These are phyloP conservation scores for Caranx ignobilis DNA, from an alignment of 2,113 vertebrate genomes.

Conservation along the genomic window DNA sequence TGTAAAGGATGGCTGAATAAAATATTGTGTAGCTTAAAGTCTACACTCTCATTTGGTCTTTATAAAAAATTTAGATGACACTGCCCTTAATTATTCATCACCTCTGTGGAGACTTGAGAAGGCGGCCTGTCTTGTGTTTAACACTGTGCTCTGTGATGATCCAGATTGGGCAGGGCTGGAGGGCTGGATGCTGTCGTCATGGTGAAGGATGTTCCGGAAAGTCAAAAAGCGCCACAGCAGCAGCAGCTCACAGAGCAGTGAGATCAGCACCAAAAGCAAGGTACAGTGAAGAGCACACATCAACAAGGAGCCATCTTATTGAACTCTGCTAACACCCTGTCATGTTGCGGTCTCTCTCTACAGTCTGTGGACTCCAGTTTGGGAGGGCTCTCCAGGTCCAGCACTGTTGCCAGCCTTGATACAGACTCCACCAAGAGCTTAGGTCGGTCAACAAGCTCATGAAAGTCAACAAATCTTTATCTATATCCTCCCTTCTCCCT, in stretches of 20 bases:
- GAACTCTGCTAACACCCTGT: neutral
- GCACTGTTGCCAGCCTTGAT: constrained; percentile 97
- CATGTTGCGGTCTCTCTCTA: neutral
- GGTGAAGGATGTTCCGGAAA: constrained; percentile 97
- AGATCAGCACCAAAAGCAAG: constrained; percentile 99
- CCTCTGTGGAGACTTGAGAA: constrained; percentile 26
- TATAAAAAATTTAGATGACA: neutral
- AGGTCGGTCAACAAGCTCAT: constrained; percentile 79
- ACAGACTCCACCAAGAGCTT: constrained; percentile 98
- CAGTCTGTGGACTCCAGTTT: constrained; percentile 99
- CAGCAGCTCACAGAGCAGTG: constrained; percentile 98
- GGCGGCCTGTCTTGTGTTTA: neutral
- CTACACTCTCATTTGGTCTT: neutral
- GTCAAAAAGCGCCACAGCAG: constrained; percentile 98
- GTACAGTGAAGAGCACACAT: constrained; percentile 71
- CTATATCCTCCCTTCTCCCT: neutral
- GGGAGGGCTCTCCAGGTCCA: constrained; percentile 97
- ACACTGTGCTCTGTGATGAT: neutral
- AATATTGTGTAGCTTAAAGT: neutral
- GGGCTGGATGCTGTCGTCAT: constrained; percentile 74
- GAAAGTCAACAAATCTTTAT: neutral
- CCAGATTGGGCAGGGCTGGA: constrained; percentile 54
- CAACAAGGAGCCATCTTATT: neutral
- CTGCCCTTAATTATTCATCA: constrained; percentile 33
- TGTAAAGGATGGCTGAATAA: no score